These are phyloP conservation scores for Vannuccia rotundouncinata DNA, from an alignment of 2,888 invertebrate genomes.

Conservation along the genomic window DNA sequence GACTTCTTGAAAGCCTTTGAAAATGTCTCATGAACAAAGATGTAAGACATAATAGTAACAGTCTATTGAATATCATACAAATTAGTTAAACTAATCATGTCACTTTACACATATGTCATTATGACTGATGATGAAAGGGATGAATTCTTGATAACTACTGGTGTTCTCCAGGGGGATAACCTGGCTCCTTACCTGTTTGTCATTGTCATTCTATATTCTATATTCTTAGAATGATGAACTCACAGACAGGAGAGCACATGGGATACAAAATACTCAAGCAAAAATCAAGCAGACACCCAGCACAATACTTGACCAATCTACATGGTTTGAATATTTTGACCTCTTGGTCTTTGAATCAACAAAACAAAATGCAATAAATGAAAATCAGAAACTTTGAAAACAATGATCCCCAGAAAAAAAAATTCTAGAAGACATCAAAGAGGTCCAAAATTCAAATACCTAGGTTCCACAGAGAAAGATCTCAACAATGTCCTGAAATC, in stretches of 20 bases:
- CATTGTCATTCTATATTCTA: too few relatives aligned
- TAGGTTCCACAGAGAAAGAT: too few relatives aligned
- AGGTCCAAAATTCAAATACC: too few relatives aligned
- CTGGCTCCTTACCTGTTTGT: neutral
- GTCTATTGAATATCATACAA: neutral
- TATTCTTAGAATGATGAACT: neutral
- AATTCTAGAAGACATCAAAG: too few relatives aligned
- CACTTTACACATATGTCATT: neutral
- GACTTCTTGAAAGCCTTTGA: conserved; percentile 15
- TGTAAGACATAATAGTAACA: neutral
- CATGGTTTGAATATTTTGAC: too few relatives aligned
- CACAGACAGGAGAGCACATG: neutral
- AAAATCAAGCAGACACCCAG: neutral
- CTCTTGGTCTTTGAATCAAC: too few relatives aligned
- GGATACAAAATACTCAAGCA: neutral
- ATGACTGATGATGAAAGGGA: too few relatives aligned
- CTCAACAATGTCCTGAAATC: too few relatives aligned
- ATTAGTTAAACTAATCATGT: neutral
- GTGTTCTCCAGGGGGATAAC: neutral
- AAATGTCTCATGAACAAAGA: conserved; percentile 1
- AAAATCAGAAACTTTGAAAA: too few relatives aligned
- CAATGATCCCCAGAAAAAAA: too few relatives aligned
- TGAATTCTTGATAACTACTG: neutral
- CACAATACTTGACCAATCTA: neutral
- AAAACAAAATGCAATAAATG: too few relatives aligned